These are phyloP conservation scores for Eudemis profundana DNA, from an alignment of 2,888 invertebrate genomes.

Conservation along the genomic window DNA sequence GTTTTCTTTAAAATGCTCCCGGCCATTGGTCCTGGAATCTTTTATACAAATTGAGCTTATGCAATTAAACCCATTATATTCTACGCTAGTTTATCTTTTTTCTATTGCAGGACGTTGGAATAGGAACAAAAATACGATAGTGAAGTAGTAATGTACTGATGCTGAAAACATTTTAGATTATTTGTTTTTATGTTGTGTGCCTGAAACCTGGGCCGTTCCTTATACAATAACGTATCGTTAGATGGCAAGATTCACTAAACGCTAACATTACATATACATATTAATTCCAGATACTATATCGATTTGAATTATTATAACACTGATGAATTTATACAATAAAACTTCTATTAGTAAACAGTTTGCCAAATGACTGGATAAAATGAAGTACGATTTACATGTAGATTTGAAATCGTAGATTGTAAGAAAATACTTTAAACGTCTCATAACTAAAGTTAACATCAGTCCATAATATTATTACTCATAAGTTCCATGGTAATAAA, in stretches of 20 bases:
- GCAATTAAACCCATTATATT: no score
- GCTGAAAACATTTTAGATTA: not conserved
- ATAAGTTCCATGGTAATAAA: not conserved
- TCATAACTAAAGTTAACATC: slow-evolving; percentile 1
- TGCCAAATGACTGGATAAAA: slow-evolving; percentile 12
- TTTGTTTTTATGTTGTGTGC: slow-evolving; percentile 1
- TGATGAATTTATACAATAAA: slow-evolving; percentile 31
- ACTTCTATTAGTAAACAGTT: slow-evolving; percentile 1
- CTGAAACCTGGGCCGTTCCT: slow-evolving; percentile 62
- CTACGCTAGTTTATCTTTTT: no score
- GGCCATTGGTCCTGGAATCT: not conserved
- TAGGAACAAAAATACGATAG: not conserved
- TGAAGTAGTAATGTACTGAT: not conserved
- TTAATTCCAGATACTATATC: slow-evolving; percentile 50
- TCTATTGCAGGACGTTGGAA: no score
- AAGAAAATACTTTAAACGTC: not conserved
- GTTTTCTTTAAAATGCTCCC: not conserved
- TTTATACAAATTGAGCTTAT: not conserved
- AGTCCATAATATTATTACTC: slow-evolving; percentile 3
- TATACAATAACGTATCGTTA: slow-evolving; percentile 69
- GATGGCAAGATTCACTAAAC: slow-evolving; percentile 83
- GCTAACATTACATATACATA: slow-evolving; percentile 75
- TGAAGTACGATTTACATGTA: slow-evolving; percentile 8
- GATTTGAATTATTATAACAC: slow-evolving; percentile 41
- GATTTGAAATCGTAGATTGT: not conserved